Evolutionary conservation across 2,113 vertebrate species (phyloP), one percentile per base, ranked within the genome.

Genomic region (Pelecanoides urinatrix): DNA sequence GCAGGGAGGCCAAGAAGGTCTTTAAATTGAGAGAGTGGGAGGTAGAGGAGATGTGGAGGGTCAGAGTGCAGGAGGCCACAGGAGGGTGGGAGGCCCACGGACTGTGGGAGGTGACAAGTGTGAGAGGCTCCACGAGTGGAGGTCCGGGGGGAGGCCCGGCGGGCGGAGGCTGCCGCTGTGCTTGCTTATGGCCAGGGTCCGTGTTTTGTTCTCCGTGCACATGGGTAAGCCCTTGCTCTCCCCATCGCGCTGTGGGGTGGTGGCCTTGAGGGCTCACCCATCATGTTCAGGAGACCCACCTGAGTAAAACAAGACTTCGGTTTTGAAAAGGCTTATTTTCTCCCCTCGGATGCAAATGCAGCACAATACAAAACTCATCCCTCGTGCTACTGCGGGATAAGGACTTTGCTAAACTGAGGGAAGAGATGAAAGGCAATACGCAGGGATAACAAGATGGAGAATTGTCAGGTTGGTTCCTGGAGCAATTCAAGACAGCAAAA

Each of bases 161-260:
- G 32, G 16, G 14, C 6, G 3, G 56, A 19, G 30, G 23, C 16
- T 25, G 47, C 9, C 0, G 2, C 58, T 40, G 45, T 58, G 62
- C 70, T 53, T 21, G 45, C 38, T 34, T 4, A 0, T 40, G 79
- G 56, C 55, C 1, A 0, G 16, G 20, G 11, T 26, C 34, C 8
- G 27, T 14, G 6, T 34, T 30, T 4, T n/a, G 10, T 40, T 72
- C 58, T 30, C 75, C 1, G 1, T 0, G 0, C 17, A 0, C 0
- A 1, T 8, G 15, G 27, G 53, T 45, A 11, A 53, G 27, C 53
- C 45, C 22, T 52, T 23, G 45, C 18, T 61, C 34, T 61, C 45
- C 53, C 29, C 47, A 15, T 40, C 5, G 0, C 34, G 4, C 70
- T 0, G 2, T 4, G 22, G n/a, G n/a, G 8, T 16, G 29, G 44